phyloP scores from a whole-genome alignment of 2,888 invertebrate species.

The Tineola bisselliella region DNA sequence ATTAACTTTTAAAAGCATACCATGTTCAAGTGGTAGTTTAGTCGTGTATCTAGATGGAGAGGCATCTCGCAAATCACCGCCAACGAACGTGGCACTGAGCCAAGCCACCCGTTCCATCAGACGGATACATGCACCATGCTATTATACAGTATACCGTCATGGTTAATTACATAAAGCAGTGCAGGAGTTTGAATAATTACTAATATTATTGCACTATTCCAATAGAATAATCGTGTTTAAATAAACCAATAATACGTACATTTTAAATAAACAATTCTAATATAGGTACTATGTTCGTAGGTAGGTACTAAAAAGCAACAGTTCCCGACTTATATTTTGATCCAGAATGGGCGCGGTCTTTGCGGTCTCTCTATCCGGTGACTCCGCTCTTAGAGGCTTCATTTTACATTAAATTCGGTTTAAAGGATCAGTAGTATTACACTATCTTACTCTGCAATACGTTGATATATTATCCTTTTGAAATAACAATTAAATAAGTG shows the following conservation, averaged over 20 bases:
- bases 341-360: not conserved
- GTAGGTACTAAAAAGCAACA: conserved; percentile 6
- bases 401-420: conserved; percentile 29
- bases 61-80: conserved; percentile 1
- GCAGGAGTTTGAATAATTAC: no score
- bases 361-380: conserved; percentile 8
- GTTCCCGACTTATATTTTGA: not conserved
- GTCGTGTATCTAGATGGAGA: not conserved
- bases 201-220: no score
- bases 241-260: no score
- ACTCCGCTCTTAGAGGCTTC: conserved; percentile 19
- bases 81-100: conserved; percentile 30
- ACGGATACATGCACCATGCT: not conserved
- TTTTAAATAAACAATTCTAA: not conserved
- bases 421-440: conserved; percentile 26
- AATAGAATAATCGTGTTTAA: no score
- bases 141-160: not conserved
- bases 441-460: not conserved
- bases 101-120: conserved; percentile 27
- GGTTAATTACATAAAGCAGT: not conserved
- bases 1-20: not conserved
- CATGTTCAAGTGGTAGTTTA: conserved; percentile 5
- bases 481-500: not conserved
- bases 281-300: not conserved
- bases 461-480: not conserved